A percentile compares a stretch with the other conserved stretches of the same genome.
Conservation (phyloP, 1,140 invertebrate genomes). For the Leptopilina clavipes region DNA sequence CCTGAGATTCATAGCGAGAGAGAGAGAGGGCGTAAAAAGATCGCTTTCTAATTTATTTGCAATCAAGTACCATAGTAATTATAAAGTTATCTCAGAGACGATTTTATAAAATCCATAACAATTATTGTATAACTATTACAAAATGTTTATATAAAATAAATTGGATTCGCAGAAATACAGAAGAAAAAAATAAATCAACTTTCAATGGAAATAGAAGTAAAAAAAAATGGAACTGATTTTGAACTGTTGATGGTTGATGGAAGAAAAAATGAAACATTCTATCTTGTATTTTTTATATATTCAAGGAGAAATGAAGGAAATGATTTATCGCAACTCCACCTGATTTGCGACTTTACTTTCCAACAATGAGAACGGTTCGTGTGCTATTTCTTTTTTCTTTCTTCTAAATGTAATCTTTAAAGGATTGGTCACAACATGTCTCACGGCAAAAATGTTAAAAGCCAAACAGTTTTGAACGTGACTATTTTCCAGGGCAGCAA, state of each 20-base stretch:
- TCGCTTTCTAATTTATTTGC: neutral
- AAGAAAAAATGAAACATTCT: neutral
- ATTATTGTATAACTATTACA: neutral
- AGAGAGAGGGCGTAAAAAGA: neutral
- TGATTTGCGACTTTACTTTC: conserved; percentile 8
- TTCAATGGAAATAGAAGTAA: no score
- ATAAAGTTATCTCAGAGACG: neutral
- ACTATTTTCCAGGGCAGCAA: neutral
- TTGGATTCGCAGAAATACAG: no score
- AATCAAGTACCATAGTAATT: neutral
- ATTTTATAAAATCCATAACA: neutral
- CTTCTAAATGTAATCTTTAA: neutral
- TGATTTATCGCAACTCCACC: neutral
- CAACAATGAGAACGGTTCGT: neutral
- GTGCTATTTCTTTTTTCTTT: neutral
- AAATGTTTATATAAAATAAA: no score
- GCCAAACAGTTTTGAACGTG: neutral
- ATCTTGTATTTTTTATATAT: neutral
- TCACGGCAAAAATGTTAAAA: neutral
- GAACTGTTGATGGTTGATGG: no score
- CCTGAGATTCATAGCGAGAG: neutral
- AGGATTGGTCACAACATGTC: conserved; percentile 17
- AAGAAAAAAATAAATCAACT: no score
- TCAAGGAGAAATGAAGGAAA: neutral
- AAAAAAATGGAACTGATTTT: no score